Evolutionary conservation across 2,888 invertebrate species (phyloP).

Genomic region (Pristionchus fissidentatus): DNA sequence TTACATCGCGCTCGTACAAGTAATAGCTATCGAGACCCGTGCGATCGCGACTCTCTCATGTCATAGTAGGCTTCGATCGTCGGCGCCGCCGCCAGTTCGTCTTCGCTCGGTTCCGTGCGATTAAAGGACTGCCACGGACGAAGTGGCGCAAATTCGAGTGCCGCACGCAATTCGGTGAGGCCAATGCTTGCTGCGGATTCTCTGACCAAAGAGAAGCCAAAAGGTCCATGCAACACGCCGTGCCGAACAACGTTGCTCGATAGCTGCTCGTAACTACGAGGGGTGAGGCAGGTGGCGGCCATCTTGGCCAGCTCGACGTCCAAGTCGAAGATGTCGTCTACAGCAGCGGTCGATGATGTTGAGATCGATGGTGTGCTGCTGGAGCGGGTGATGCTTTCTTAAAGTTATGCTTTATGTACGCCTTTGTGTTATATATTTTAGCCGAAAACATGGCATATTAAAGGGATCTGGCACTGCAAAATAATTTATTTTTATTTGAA

Average conservation of each 20-base stretch:
- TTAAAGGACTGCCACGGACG: conserved; percentile 41
- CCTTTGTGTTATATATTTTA: too few relatives aligned
- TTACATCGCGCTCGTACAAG: conserved; percentile 52
- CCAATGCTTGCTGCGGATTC: conserved; percentile 27
- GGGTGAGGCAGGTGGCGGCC: conserved; percentile 46
- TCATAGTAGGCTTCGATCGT: conserved; percentile 52
- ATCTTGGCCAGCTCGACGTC: conserved; percentile 49
- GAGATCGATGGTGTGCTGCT: too few relatives aligned
- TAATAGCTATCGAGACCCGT: conserved; percentile 49
- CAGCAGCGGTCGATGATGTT: neutral
- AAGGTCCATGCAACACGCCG: neutral
- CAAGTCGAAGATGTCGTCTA: neutral
- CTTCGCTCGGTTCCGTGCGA: conserved; percentile 37
- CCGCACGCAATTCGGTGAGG: conserved; percentile 43
- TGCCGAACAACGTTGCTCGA: conserved; percentile 29
- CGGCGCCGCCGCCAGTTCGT: conserved; percentile 47
- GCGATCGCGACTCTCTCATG: conserved; percentile 48
- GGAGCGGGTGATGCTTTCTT: too few relatives aligned
- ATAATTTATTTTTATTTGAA: too few relatives aligned
- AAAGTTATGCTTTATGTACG: too few relatives aligned
- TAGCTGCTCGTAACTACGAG: conserved; percentile 50
- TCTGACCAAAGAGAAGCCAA: neutral
- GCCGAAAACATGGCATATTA: too few relatives aligned
- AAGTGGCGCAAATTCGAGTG: conserved; percentile 27
- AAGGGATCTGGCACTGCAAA: too few relatives aligned